Evolutionary conservation across 2,888 invertebrate species (phyloP).

Genomic region (Alloscopus bannaensis): DNA sequence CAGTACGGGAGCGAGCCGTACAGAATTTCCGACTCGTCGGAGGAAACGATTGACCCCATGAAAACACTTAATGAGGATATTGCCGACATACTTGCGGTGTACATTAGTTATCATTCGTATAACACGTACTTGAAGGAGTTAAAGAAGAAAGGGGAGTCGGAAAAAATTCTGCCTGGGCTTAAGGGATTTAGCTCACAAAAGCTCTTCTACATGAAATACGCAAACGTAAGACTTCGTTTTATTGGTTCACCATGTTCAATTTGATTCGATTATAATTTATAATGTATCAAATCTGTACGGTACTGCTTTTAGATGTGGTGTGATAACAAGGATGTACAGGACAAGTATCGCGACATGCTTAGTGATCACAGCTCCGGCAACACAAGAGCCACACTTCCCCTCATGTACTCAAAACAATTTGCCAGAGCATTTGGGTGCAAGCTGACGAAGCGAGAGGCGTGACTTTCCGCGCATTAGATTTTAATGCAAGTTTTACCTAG

Average conservation of each 20-base stretch:
- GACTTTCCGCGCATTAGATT: neutral
- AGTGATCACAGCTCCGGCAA: slow-evolving; percentile 34
- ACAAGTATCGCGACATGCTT: slow-evolving; percentile 22
- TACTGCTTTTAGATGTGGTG: slow-evolving; percentile 49
- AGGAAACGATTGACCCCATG: slow-evolving; percentile 30
- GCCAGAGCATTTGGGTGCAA: slow-evolving; percentile 39
- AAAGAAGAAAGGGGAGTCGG: slow-evolving; percentile 19
- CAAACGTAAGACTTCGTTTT: slow-evolving; percentile 28
- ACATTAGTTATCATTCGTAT: slow-evolving; percentile 40
- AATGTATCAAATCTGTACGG: too few species aligned
- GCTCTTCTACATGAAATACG: slow-evolving; percentile 55
- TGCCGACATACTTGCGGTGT: slow-evolving; percentile 44
- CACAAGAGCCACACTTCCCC: slow-evolving; percentile 33
- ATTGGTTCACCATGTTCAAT: neutral
- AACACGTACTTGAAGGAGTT: slow-evolving; percentile 30
- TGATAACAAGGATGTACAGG: slow-evolving; percentile 43
- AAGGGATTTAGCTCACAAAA: slow-evolving; percentile 34
- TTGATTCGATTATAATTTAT: too few species aligned
- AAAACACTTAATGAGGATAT: slow-evolving; percentile 55
- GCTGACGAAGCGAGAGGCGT: neutral
- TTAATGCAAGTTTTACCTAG: too few species aligned
- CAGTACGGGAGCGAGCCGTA: slow-evolving; percentile 30
- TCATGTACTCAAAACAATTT: slow-evolving; percentile 38
- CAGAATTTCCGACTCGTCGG: slow-evolving; percentile 31
- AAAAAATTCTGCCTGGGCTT: slow-evolving; percentile 43